Conservation (phyloP, 2,888 invertebrate genomes). For the Tethea ocularis region DNA sequence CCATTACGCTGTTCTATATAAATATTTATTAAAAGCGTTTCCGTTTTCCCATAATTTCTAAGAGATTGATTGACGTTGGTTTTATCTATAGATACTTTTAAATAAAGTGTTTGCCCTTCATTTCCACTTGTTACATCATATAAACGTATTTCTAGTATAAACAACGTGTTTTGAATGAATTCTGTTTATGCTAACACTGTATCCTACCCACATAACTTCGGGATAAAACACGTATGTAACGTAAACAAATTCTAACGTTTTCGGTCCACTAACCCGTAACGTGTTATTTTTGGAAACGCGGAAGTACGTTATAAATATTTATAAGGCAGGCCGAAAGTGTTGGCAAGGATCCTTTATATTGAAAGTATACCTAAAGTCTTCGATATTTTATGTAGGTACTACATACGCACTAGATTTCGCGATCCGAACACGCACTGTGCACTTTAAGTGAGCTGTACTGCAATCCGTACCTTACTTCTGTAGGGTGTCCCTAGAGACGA, state of each 20-base stretch:
- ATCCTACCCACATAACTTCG: background rate
- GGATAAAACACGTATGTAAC: background rate
- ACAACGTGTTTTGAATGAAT: background rate
- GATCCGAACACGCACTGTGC: too few relatives aligned
- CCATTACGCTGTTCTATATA: background rate
- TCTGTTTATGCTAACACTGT: background rate
- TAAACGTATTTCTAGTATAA: background rate
- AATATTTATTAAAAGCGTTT: background rate
- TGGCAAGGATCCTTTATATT: background rate
- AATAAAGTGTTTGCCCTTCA: background rate
- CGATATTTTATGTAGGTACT: too few relatives aligned
- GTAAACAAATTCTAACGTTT: conserved; percentile 3
- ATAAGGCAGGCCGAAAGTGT: background rate
- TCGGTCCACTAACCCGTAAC: background rate
- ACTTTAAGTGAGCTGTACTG: too few relatives aligned
- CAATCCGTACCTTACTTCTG: too few relatives aligned
- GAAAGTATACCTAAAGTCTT: too few relatives aligned
- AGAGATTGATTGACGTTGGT: too few relatives aligned
- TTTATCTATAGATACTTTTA: background rate
- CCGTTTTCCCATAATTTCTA: background rate
- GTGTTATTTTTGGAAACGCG: background rate
- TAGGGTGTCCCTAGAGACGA: too few relatives aligned
- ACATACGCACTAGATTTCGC: too few relatives aligned
- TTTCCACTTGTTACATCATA: background rate
- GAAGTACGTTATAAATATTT: conserved; percentile 9